These are phyloP conservation scores for Anadara kagoshimensis DNA, from an alignment of 1,140 invertebrate species.

Conservation along the genomic window DNA sequence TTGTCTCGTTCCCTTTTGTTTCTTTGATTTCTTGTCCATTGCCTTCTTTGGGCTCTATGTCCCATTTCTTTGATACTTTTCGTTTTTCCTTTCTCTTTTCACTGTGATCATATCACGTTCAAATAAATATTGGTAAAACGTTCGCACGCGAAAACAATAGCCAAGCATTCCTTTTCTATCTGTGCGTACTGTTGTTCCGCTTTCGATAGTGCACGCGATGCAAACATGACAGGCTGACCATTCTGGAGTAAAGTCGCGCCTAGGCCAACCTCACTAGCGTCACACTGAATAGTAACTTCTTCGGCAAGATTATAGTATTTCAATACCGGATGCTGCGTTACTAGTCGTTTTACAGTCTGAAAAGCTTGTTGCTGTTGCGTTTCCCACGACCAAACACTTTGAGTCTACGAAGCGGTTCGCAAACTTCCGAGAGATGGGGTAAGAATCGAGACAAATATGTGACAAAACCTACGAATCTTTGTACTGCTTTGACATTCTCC, in stretches of 20 bases:
- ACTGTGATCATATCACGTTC: slow-evolving; percentile 22
- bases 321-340: slow-evolving; percentile 12
- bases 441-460: slow-evolving; percentile 66
- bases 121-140: slow-evolving; percentile 63
- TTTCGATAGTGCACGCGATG: slow-evolving; percentile 37
- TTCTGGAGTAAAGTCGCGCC: slow-evolving; percentile 31
- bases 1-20: too few species aligned
- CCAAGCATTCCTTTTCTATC: slow-evolving; percentile 59
- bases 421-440: slow-evolving; percentile 64
- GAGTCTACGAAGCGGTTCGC: not conserved
- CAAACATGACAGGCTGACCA: slow-evolving; percentile 48
- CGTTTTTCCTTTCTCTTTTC: too few species aligned
- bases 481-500: slow-evolving; percentile 28
- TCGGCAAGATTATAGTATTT: slow-evolving; percentile 11
- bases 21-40: too few species aligned
- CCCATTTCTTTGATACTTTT: too few species aligned
- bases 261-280: slow-evolving; percentile 36
- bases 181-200: slow-evolving; percentile 46
- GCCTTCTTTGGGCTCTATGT: too few species aligned
- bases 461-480: slow-evolving; percentile 58
- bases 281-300: slow-evolving; percentile 40
- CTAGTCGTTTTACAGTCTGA: slow-evolving; percentile 21
- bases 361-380: slow-evolving; percentile 23
- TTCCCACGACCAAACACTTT: slow-evolving; percentile 32
- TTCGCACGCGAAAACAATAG: slow-evolving; percentile 64